Evolutionary conservation across 2,888 invertebrate species (phyloP).

Genomic region (Apamea sordens): DNA sequence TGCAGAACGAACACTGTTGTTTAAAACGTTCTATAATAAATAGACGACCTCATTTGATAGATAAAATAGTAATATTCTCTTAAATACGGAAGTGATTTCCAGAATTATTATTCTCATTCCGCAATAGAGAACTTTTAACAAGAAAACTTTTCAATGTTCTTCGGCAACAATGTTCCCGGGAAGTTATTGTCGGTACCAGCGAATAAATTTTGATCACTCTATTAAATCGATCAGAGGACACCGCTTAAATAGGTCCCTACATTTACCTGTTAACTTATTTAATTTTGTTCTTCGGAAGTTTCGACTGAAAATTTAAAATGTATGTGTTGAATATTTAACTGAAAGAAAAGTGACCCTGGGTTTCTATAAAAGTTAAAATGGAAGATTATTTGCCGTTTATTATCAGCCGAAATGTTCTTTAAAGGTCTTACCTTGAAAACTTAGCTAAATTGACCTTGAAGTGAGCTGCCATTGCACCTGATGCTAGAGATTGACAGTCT

Average conservation of each 20-base stretch:
- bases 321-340: constrained; percentile 33
- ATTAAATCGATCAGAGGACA: constrained; percentile 75
- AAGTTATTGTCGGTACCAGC: constrained; percentile 83
- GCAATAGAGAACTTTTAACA: constrained; percentile 89
- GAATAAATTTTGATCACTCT: constrained; percentile 86
- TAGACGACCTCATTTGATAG: constrained; percentile 43
- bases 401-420: not conserved
- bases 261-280: constrained; percentile 55
- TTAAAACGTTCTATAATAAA: constrained; percentile 33
- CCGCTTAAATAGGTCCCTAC: constrained; percentile 52
- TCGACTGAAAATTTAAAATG: constrained; percentile 15
- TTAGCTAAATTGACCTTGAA: not conserved
- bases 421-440: not conserved
- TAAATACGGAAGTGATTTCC: constrained; percentile 86
- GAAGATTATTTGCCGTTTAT: not conserved
- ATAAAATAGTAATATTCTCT: constrained; percentile 76
- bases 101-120: constrained; percentile 89
- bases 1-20: not conserved
- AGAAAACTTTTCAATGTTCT: constrained; percentile 88
- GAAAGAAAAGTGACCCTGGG: constrained; percentile 3
- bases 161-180: constrained; percentile 84
- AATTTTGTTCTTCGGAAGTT: constrained; percentile 45
- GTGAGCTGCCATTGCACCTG: not conserved
- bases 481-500: not conserved
- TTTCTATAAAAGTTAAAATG: not conserved